Conservation (phyloP, 2,888 invertebrate species). For the Leucophenga montana region DNA sequence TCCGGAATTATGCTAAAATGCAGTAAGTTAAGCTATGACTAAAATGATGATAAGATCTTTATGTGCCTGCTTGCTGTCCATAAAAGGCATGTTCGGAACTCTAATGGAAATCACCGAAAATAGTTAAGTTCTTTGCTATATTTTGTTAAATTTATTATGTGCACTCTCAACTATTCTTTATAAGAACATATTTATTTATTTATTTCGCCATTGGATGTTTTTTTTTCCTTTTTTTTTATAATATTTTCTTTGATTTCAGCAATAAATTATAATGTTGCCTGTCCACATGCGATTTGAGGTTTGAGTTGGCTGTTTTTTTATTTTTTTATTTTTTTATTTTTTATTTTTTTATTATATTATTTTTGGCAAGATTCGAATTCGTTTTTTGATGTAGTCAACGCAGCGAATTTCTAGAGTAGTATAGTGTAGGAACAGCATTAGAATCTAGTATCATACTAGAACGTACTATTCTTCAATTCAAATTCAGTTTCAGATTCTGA, state of each 20-base stretch:
- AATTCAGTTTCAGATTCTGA: conserved; percentile 12
- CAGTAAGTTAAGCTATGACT: too few species aligned
- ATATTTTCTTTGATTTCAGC: neutral
- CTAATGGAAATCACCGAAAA: too few species aligned
- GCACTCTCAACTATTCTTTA: neutral
- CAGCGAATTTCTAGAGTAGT: conserved; percentile 1
- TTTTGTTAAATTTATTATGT: conserved; percentile 1
- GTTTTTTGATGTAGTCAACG: too few species aligned
- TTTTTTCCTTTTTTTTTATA: neutral
- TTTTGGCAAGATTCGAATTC: too few species aligned
- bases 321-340: neutral
- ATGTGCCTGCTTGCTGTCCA: too few species aligned
- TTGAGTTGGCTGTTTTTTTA: neutral
- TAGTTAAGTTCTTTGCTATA: neutral
- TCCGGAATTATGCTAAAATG: too few species aligned
- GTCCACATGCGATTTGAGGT: neutral
- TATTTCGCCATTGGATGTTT: neutral
- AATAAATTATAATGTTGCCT: conserved; percentile 1
- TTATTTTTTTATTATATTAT: neutral
- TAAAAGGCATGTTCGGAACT: too few species aligned
- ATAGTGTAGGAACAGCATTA: too few species aligned
- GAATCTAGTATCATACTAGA: too few species aligned
- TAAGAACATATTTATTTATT: conserved; percentile 5
- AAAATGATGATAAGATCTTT: too few species aligned
- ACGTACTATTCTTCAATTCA: neutral